Percentiles rank a stretch among this genome's conserved stretches.
These are phyloP conservation scores for Zaprionus obscuricornis DNA, from an alignment of 2,888 invertebrate genomes.

Conservation along the genomic window DNA sequence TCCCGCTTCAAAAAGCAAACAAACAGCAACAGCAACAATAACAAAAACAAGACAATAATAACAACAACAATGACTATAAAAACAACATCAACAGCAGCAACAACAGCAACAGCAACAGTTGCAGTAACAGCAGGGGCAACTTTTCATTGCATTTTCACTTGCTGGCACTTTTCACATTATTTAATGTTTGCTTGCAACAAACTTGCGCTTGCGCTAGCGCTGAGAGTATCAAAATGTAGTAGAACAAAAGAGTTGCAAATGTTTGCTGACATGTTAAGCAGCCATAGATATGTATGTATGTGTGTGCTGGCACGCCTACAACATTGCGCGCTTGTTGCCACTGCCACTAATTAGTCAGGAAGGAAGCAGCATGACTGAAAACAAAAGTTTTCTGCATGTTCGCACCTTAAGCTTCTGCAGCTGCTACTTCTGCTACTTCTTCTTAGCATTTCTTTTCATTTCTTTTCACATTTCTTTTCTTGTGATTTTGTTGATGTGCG, in stretches of 20 bases:
- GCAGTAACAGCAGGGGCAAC: constrained; percentile 31
- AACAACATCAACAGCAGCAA: constrained; percentile 8
- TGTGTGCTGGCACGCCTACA: not conserved
- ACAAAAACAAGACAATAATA: constrained; percentile 42
- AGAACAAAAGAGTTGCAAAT: constrained; percentile 32
- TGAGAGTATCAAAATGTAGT: constrained; percentile 30
- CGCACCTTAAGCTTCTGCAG: constrained; percentile 54
- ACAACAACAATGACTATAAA: constrained; percentile 5
- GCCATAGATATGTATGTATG: not conserved
- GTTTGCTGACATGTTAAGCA: not conserved
- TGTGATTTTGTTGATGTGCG: not conserved
- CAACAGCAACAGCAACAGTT: constrained; percentile 12
- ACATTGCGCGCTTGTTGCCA: not conserved
- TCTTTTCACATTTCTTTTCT: constrained; percentile 8
- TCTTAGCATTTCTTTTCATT: constrained; percentile 64
- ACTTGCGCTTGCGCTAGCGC: constrained; percentile 15
- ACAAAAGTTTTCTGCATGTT: constrained; percentile 57
- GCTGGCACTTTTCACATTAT: constrained; percentile 72
- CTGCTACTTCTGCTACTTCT: too few relatives aligned
- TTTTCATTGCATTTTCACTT: constrained; percentile 77
- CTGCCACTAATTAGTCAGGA: constrained; percentile 63
- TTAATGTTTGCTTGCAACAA: constrained; percentile 58
- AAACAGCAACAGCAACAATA: too few relatives aligned
- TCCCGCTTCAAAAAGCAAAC: constrained; percentile 44
- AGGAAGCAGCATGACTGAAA: constrained; percentile 56